These are phyloP conservation scores for Chrysoperla carnea DNA, from an alignment of 1,140 invertebrate species.

Conservation along the genomic window DNA sequence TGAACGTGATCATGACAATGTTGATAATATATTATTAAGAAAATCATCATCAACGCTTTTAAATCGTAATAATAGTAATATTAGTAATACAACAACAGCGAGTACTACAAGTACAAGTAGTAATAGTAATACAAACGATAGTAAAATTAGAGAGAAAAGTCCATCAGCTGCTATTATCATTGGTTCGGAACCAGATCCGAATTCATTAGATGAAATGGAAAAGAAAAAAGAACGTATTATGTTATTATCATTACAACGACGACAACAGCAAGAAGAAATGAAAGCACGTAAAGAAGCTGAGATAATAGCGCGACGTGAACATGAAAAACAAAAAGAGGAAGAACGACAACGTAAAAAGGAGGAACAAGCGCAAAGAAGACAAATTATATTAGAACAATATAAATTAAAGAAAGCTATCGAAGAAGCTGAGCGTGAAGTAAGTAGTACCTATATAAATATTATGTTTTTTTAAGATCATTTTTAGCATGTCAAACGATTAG, in stretches of 20 bases:
- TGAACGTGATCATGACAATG: too few relatives aligned
- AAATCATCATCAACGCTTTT: neutral
- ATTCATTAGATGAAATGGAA: slow-evolving; percentile 73
- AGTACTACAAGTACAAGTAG: slow-evolving; percentile 12
- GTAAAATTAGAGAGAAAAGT: slow-evolving; percentile 17
- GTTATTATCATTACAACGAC: slow-evolving; percentile 66
- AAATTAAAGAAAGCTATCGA: slow-evolving; percentile 87
- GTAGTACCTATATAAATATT: too few relatives aligned
- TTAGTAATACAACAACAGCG: neutral
- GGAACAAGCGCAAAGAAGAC: slow-evolving; percentile 71
- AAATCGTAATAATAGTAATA: neutral
- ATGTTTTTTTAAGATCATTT: slow-evolving; percentile 5
- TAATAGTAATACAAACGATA: slow-evolving; percentile 17
- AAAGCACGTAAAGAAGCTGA: slow-evolving; percentile 73
- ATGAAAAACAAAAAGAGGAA: slow-evolving; percentile 71
- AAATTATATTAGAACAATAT: slow-evolving; percentile 83
- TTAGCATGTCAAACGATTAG: slow-evolving; percentile 1
- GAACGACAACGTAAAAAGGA: slow-evolving; percentile 72
- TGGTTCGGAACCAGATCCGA: slow-evolving; percentile 52
- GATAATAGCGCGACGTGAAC: slow-evolving; percentile 52
- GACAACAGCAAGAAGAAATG: slow-evolving; percentile 76
- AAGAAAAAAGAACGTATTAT: slow-evolving; percentile 78
- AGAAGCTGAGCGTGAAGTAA: slow-evolving; percentile 76
- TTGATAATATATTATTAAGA: too few relatives aligned
- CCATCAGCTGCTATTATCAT: slow-evolving; percentile 41